These are phyloP conservation scores for Pipistrellus pygmaeus DNA, from an alignment of 2,797 vertebrate genomes.

Conservation along the genomic window DNA sequence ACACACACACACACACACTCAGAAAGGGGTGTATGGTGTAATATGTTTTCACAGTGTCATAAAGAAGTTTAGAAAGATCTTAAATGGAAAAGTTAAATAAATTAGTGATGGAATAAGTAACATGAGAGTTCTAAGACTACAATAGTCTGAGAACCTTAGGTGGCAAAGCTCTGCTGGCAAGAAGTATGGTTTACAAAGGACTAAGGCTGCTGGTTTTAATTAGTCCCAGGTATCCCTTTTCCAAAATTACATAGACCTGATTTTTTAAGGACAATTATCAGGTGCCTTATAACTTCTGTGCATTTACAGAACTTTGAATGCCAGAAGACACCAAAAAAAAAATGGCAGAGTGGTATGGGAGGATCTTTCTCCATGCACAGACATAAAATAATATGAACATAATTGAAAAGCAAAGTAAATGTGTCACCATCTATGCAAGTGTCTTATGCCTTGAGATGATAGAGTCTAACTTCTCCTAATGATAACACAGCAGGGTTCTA, in stretches of 20 bases:
- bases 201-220: not conserved
- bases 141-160: not conserved
- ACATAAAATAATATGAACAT: not conserved
- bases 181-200: not conserved
- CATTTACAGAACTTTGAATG: slow-evolving; percentile 45
- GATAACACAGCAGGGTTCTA: not conserved
- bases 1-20: not conserved
- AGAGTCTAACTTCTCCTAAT: not conserved
- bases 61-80: slow-evolving; percentile 44
- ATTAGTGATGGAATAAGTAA: slow-evolving; percentile 41
- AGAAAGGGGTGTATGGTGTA: not conserved
- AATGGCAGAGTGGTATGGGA: not conserved
- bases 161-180: not conserved
- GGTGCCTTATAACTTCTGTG: not conserved
- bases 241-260: not conserved
- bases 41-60: slow-evolving; percentile 5
- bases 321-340: not conserved
- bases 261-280: slow-evolving; percentile 24
- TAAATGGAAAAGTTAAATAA: slow-evolving; percentile 42
- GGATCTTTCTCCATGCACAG: not conserved
- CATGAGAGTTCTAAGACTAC: slow-evolving; percentile 25
- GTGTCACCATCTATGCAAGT: not conserved
- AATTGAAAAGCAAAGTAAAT: slow-evolving; percentile 28
- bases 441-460: not conserved
- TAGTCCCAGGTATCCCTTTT: not conserved